A percentile compares a stretch with the other conserved stretches of the same genome.
These are phyloP conservation scores for Ctenochaetus hawaiiensis DNA, from an alignment of 2,797 vertebrate genomes.

Conservation along the genomic window DNA sequence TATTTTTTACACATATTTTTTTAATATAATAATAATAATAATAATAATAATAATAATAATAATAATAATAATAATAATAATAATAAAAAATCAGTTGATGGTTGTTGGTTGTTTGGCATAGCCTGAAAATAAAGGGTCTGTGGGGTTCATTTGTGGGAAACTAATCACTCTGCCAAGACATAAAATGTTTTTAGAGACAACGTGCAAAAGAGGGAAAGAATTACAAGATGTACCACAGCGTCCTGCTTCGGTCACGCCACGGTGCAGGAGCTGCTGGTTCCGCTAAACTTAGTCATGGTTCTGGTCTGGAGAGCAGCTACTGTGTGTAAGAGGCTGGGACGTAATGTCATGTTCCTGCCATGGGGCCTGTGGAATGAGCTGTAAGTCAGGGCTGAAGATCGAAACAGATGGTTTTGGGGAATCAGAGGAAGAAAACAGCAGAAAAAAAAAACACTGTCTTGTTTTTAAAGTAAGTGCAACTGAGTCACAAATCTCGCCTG, in stretches of 20 bases:
- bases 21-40: too few species aligned
- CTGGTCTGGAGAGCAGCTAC: conserved; percentile 44
- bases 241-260: conserved; percentile 17
- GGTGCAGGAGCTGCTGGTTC: conserved; percentile 17
- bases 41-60: too few species aligned
- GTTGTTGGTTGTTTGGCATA: neutral
- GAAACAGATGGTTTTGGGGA: conserved; percentile 42
- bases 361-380: conserved; percentile 14
- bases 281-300: conserved; percentile 38
- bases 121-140: neutral
- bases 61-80: too few species aligned
- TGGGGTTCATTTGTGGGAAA: neutral
- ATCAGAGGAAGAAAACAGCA: conserved; percentile 43
- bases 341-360: conserved; percentile 46
- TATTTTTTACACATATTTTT: too few species aligned
- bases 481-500: conserved; percentile 60
- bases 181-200: conserved; percentile 23
- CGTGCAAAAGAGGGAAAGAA: neutral
- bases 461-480: conserved; percentile 50
- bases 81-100: neutral
- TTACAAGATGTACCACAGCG: neutral
- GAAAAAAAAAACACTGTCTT: conserved; percentile 35
- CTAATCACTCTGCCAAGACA: conserved; percentile 34
- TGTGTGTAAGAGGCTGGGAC: conserved; percentile 28
- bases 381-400: conserved; percentile 14